Evolutionary conservation across 1,140 invertebrate species (phyloP), one percentile per base, ranked within the genome.

Genomic region (Armadillidium nasatum): DNA sequence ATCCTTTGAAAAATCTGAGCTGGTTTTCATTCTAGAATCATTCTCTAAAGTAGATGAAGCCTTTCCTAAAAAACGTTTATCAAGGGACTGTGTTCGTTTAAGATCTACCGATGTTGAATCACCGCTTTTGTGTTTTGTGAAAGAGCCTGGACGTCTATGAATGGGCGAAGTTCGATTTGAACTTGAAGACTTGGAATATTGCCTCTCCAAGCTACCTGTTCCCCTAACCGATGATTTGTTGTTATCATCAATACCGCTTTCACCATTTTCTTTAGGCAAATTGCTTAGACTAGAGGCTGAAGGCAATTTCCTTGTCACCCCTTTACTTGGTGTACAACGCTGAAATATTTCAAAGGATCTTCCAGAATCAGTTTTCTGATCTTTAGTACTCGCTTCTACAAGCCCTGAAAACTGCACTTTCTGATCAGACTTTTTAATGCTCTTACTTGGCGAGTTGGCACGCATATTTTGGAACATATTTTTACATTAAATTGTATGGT

Each of bases 81-180:
- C 50, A 60, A 60, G 50, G 19, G 50, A 60, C 19, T 60, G 50
- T 60, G 50, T 60, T 60, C 50, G 50, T 19, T 60, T 60, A 15
- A 60, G 50, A 60, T 60, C 50, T 15, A 13, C 19, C 7, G 50
- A 60, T 60, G 50, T 4, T 60, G 50, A 60, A 60, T 13, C 11
- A 15, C 50, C 50, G 7, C 7, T 60, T 60, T 60, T 60, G 11
- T 60, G 50, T 60, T 19, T 60, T 60, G 50, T 60, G 19, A 60
- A 60, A 15, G 50, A 60, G 3, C 50, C 50, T 15, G 50, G 50
- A 15, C 50, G 11, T 60, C 50, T 60, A 19, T 60, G 50, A 60
- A 60, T 60, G 50, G 50, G 50, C 11, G 50, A 60, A 15, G 50
- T 60, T 60, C 19, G 50, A 60, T 60, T 60, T 60, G 50, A 60